phyloP scores from a whole-genome alignment of 2,113 vertebrate species.

The Trinectes maculatus region DNA sequence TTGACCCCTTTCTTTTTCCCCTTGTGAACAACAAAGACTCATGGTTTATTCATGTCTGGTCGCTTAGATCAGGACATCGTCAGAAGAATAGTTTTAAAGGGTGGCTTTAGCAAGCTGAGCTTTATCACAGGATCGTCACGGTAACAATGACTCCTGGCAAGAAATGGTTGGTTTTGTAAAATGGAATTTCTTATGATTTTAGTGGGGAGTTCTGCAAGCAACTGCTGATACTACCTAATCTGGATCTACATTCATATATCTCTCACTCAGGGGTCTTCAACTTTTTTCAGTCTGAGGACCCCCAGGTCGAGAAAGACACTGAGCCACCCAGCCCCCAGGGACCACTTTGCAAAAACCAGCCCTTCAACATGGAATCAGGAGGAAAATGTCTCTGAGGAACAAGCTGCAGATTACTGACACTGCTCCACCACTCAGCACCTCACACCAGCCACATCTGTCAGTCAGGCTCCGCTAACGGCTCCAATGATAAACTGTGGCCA shows the following conservation, averaged over 20 bases:
- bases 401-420: neutral
- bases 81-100: neutral
- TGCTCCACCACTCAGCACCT: conserved; percentile 8
- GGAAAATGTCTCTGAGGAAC: neutral
- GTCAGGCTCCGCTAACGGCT: conserved; percentile 19
- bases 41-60: conserved; percentile 5
- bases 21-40: neutral
- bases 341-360: too few relatives aligned
- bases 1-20: too few relatives aligned
- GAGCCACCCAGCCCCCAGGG: too few relatives aligned
- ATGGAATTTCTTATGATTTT: neutral
- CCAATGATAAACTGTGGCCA: conserved; percentile 31
- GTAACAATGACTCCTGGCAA: too few relatives aligned
- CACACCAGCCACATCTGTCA: conserved; percentile 21
- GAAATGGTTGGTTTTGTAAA: too few relatives aligned
- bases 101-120: neutral
- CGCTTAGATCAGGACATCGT: neutral
- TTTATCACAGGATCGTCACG: neutral
- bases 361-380: too few relatives aligned
- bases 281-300: too few relatives aligned
- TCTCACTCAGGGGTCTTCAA: too few relatives aligned
- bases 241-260: neutral
- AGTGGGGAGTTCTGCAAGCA: neutral
- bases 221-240: neutral
- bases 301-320: too few relatives aligned